Base-by-base conservation (phyloP, 2,888 invertebrate species). In the Trachelus stipa region DNA sequence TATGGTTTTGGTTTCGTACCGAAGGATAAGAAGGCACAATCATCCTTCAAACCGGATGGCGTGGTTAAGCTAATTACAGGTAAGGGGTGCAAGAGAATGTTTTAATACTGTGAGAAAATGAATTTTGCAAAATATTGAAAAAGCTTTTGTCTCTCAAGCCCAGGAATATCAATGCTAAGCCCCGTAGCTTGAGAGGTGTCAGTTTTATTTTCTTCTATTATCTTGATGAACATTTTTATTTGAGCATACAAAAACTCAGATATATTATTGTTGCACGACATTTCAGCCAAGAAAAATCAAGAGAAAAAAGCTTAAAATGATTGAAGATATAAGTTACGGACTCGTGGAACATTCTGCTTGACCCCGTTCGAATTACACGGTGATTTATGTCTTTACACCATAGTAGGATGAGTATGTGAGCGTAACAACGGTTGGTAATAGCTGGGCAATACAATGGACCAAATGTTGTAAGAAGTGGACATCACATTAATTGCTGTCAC, bases 1-100 rank as follows among this genome's bases (percentile, higher is more conserved):
- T 93, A 93, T 83, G 93, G 93, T 9, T 88, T 93, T 76, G 93
- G 87, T 68, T 85, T 89, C 73, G 73, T 83, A 74, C 84, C 88
- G 30, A 90, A 90, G 76, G 85, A 88, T 77, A 90, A 90, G 34
- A 89, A 90, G 73, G 77, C 87, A 30, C 88, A 89, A 77, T 84
- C 87, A 1, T 84, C 86, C 6, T 87, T 85, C 80, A 90, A 89
- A 78, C 89, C 90, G 15, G 88, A 89, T 71, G 89, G 85, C n/a
- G 83, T 83, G 11, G 80, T 87, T 69, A 90, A 90, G 80, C 83
- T 90, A 75, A 90, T 90, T 75, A 90, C 90, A 79, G 88, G 90
- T 90, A 81, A 86, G 30, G 9, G 3, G 3, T 31, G 71, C 12
- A 71, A 23, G 71, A 71, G 31, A 71, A 56, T 23, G 56, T 56